Evolutionary conservation across 2,888 invertebrate genomes (phyloP).

Genomic region (Pammene fasciana): DNA sequence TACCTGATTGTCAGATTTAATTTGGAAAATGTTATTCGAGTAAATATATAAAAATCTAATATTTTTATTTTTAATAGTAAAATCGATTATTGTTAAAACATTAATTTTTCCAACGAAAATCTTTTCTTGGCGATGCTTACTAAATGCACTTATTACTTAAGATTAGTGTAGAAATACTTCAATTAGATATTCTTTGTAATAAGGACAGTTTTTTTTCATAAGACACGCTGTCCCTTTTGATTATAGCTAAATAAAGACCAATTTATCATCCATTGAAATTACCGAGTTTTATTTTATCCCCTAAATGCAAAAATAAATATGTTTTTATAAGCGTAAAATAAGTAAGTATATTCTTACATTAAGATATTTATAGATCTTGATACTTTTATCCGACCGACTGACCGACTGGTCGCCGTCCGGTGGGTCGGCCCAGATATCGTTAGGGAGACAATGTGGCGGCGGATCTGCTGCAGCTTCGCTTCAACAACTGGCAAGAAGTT

Average conservation of each 20-base stretch:
- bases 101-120: not conserved
- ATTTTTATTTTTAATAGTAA: too few relatives aligned
- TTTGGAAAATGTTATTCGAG: too few relatives aligned
- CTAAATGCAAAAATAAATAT: not conserved
- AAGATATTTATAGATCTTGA: too few relatives aligned
- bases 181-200: conserved; percentile 5
- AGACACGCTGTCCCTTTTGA: conserved; percentile 57
- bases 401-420: too few relatives aligned
- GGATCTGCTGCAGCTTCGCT: too few relatives aligned
- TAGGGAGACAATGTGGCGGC: too few relatives aligned
- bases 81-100: not conserved
- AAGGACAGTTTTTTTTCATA: conserved; percentile 45
- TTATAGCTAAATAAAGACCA: conserved; percentile 78
- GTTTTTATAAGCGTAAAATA: not conserved
- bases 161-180: not conserved
- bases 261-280: conserved; percentile 61
- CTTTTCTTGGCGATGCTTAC: not conserved
- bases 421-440: too few relatives aligned
- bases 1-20: too few relatives aligned
- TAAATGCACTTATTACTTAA: conserved; percentile 1
- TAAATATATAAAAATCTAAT: too few relatives aligned
- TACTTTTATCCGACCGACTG: too few relatives aligned
- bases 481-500: too few relatives aligned
- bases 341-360: too few relatives aligned
- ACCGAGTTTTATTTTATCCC: conserved; percentile 42